Evolutionary conservation across 2,888 invertebrate species (phyloP).

Genomic region (Cylloceria caligata): DNA sequence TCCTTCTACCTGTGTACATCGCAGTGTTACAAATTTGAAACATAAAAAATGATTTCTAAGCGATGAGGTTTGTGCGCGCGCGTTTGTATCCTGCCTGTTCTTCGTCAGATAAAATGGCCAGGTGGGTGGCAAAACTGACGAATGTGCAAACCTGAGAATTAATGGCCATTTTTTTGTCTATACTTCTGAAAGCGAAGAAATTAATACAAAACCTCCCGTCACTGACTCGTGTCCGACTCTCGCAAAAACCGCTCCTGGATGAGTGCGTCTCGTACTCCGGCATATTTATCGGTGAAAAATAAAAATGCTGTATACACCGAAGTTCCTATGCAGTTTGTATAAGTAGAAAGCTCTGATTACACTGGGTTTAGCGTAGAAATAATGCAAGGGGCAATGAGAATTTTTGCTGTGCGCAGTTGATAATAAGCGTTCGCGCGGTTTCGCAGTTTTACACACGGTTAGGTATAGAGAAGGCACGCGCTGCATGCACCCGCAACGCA

Average conservation of each 20-base stretch:
- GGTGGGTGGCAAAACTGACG: conserved; percentile 18
- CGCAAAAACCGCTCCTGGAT: conserved; percentile 4
- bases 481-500: conserved; percentile 14
- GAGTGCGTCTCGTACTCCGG: neutral
- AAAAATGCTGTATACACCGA: conserved; percentile 12
- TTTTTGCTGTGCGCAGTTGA: neutral
- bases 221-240: conserved; percentile 15
- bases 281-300: conserved; percentile 25
- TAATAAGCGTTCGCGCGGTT: neutral
- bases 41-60: conserved; percentile 19
- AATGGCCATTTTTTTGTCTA: neutral
- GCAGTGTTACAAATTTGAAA: conserved; percentile 30
- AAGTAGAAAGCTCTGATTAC: conserved; percentile 40
- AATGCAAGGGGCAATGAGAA: conserved; percentile 1
- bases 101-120: neutral
- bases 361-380: conserved; percentile 22
- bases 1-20: conserved; percentile 36
- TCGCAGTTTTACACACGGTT: neutral
- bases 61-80: conserved; percentile 23
- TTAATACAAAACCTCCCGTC: conserved; percentile 42
- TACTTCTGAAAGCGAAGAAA: conserved; percentile 25
- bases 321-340: conserved; percentile 35
- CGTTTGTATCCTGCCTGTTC: neutral
- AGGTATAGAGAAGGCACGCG: neutral
- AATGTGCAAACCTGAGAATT: conserved; percentile 4